These are phyloP conservation scores for Syrmaticus mikado DNA, from an alignment of 2,113 vertebrate species.

Conservation along the genomic window DNA sequence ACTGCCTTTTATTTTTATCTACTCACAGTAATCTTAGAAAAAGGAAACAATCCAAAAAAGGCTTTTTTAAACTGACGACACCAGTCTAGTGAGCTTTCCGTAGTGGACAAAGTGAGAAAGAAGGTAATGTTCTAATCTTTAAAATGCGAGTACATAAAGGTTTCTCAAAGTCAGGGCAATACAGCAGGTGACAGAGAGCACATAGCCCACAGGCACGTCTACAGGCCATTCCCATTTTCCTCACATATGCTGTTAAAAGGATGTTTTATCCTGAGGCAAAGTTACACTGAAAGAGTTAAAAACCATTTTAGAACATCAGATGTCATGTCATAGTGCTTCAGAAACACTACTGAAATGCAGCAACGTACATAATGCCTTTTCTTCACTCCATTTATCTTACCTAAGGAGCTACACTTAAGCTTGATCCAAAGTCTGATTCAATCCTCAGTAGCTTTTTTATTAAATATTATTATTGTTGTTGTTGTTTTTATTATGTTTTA, in stretches of 20 bases:
- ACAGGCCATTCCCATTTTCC: slow-evolving; percentile 30
- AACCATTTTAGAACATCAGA: slow-evolving; percentile 63
- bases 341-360: slow-evolving; percentile 39
- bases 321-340: slow-evolving; percentile 65
- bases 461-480: not conserved
- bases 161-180: slow-evolving; percentile 74
- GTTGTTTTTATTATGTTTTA: not conserved
- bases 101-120: slow-evolving; percentile 65
- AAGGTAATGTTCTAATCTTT: slow-evolving; percentile 67
- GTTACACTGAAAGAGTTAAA: slow-evolving; percentile 66
- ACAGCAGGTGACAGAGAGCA: slow-evolving; percentile 74
- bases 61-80: slow-evolving; percentile 35
- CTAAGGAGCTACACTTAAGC: slow-evolving; percentile 42
- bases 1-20: slow-evolving; percentile 26
- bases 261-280: slow-evolving; percentile 79
- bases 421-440: not conserved
- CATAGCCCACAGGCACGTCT: slow-evolving; percentile 67
- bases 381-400: slow-evolving; percentile 56
- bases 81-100: slow-evolving; percentile 49
- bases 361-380: slow-evolving; percentile 57
- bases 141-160: slow-evolving; percentile 52
- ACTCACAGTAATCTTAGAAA: slow-evolving; percentile 52
- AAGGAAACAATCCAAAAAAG: slow-evolving; percentile 48
- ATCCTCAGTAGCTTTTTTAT: not conserved
- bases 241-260: slow-evolving; percentile 49